A percentile compares a stretch with the other conserved stretches of the same genome.
phyloP scores from a whole-genome alignment of 1,140 invertebrate species.

The Drosophila fuyamai region DNA sequence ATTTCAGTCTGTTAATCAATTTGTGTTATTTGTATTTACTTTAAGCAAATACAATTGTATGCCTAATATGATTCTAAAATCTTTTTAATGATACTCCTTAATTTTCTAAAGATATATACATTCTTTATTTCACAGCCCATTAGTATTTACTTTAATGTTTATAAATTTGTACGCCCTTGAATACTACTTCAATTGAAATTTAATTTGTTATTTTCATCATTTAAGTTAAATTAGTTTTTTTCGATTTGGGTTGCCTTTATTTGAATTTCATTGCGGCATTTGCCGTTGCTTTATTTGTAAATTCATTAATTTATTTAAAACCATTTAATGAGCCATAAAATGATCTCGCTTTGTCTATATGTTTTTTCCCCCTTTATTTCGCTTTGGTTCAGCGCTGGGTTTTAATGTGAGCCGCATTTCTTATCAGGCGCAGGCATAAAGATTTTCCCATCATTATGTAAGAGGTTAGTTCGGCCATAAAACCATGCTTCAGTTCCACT shows the following conservation, averaged over 20 bases:
- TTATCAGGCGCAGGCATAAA: conserved; percentile 56
- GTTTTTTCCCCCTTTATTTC: neutral
- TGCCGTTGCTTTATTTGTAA: conserved; percentile 34
- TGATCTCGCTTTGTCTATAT: conserved; percentile 18
- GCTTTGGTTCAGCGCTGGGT: neutral
- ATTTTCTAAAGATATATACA: neutral
- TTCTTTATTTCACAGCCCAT: neutral
- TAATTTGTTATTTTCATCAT: conserved; percentile 26
- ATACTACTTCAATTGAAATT: conserved; percentile 1
- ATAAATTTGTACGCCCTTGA: conserved; percentile 6
- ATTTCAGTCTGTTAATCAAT: neutral
- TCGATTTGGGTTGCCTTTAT: conserved; percentile 14
- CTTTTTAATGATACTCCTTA: neutral
- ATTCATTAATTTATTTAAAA: conserved; percentile 69
- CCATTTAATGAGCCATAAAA: conserved; percentile 59
- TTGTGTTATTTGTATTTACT: neutral
- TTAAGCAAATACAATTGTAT: neutral
- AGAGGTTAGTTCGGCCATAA: conserved; percentile 34
- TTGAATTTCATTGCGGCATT: conserved; percentile 28
- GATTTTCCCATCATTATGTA: conserved; percentile 79
- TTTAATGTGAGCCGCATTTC: conserved; percentile 48
- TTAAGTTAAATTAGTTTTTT: conserved; percentile 18
- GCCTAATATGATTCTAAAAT: neutral
- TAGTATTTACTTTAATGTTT: conserved; percentile 4
- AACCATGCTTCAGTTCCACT: conserved; percentile 33